phyloP scores from a whole-genome alignment of 2,888 invertebrate genomes.

The Sialis lutaria region DNA sequence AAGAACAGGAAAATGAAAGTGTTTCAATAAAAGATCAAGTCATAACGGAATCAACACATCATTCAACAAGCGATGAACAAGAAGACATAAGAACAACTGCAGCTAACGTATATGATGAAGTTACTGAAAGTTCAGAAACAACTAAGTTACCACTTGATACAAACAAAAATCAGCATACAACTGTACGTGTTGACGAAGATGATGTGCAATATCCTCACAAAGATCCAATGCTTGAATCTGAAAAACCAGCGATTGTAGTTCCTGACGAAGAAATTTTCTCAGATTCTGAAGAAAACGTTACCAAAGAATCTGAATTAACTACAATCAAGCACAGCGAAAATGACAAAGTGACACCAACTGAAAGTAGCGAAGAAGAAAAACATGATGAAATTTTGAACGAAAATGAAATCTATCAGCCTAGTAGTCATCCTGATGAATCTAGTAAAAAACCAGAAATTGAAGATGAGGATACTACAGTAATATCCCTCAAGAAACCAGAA shows the following conservation, averaged over 20 bases:
- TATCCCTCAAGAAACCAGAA: constrained; percentile 1
- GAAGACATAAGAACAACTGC: too few relatives aligned
- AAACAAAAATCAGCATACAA: constrained; percentile 2
- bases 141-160: constrained; percentile 1
- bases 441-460: constrained; percentile 3
- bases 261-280: constrained; percentile 5
- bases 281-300: too few relatives aligned
- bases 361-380: constrained; percentile 5
- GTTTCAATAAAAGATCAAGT: constrained; percentile 6
- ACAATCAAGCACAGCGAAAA: too few relatives aligned
- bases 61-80: too few relatives aligned
- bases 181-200: too few relatives aligned
- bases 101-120: constrained; percentile 6
- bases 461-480: constrained; percentile 4
- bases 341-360: constrained; percentile 2
- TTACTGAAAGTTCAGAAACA: constrained; percentile 2
- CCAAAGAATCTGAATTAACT: too few relatives aligned
- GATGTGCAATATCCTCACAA: background rate
- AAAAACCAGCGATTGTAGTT: constrained; percentile 6
- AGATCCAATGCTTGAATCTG: background rate
- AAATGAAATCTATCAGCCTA: too few relatives aligned
- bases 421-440: too few relatives aligned
- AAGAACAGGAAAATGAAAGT: constrained; percentile 7
- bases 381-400: background rate
- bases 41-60: too few relatives aligned